Base-by-base conservation (phyloP, 2,888 invertebrate species). In the Lasiommata megera region DNA sequence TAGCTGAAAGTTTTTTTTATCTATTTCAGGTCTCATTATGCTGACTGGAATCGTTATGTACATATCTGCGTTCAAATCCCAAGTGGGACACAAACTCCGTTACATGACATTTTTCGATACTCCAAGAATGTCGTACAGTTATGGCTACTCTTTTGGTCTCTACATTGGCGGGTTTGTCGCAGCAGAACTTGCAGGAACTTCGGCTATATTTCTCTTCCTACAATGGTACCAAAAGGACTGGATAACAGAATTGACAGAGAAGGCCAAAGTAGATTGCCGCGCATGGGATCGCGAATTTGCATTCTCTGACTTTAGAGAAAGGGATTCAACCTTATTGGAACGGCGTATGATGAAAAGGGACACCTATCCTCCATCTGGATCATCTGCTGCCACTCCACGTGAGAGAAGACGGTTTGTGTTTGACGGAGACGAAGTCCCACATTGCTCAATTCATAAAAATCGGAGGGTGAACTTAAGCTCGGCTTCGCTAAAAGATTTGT, bases 31-130 rank as follows among this genome's bases (percentile, higher is more conserved):
- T 80, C 92, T 97, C 64, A 92, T 97, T 67, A 96, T 97, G 96
- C 93, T 97, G 71, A 95, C 96, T 68, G 97, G 97, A 48, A 93
- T 97, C 81, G 96, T 97, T 74, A 96, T 97, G 93, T 97, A 97
- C 93, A 97, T 97, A 91, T 97, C 97, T 56, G 95, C 96, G 74
- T 95, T 97, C 81, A 97, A 97, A 85, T 95, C 97, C 8, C 97
- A 97, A 93, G 93, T 97, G 44, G 97, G 97, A 43, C 95, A 95
- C 74, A 97, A 97, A 84, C 91, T 97, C 59, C 93, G 96, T 61
- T 94, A 97, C 60, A 93, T 94, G 76, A 95, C 96, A 16, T 93
- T 94, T 52, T 93, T 95, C 60, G 94, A 95, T 74, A 94, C 94
- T 38, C 95, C 97, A 0, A 91, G 94, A 54, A 96, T 97, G 92